Evolutionary conservation across 1,140 invertebrate genomes (phyloP).

Genomic region (Condylostylus longicornis): DNA sequence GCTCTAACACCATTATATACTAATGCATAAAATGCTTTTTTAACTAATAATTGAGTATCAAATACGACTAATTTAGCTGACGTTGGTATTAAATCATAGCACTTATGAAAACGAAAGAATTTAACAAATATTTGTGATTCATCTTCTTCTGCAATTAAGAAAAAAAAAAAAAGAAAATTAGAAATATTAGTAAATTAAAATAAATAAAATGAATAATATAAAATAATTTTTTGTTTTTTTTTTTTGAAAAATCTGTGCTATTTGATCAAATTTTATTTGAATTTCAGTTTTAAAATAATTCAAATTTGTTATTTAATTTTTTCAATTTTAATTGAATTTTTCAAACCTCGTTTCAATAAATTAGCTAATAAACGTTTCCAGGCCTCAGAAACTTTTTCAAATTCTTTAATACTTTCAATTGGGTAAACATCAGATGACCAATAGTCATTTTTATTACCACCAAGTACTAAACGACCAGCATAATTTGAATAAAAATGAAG

Average conservation of each 20-base stretch:
- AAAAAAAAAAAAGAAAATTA: slow-evolving; percentile 6
- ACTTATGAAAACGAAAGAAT: slow-evolving; percentile 98
- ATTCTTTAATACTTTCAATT: slow-evolving; percentile 70
- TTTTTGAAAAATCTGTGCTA: no score
- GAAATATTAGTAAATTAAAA: no score
- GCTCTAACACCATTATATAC: slow-evolving; percentile 97
- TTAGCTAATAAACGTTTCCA: slow-evolving; percentile 57
- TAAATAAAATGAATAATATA: no score
- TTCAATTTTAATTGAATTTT: background rate
- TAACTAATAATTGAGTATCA: slow-evolving; percentile 96
- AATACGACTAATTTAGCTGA: slow-evolving; percentile 98
- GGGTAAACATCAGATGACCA: slow-evolving; percentile 51
- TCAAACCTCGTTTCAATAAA: slow-evolving; percentile 51
- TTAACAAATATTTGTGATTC: slow-evolving; percentile 94
- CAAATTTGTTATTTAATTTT: no score
- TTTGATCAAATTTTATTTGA: no score
- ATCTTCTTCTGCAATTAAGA: slow-evolving; percentile 76
- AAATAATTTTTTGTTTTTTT: no score
- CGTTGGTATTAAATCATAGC: slow-evolving; percentile 97
- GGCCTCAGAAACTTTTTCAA: slow-evolving; percentile 55
- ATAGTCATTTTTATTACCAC: slow-evolving; percentile 13
- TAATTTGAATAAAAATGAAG: slow-evolving; percentile 66
- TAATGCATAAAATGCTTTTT: slow-evolving; percentile 97
- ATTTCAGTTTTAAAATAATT: no score
- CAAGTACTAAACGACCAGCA: slow-evolving; percentile 39